Evolutionary conservation across 2,888 invertebrate species (phyloP), one percentile per base, ranked within the genome.

Genomic region (Sinelater perroti): DNA sequence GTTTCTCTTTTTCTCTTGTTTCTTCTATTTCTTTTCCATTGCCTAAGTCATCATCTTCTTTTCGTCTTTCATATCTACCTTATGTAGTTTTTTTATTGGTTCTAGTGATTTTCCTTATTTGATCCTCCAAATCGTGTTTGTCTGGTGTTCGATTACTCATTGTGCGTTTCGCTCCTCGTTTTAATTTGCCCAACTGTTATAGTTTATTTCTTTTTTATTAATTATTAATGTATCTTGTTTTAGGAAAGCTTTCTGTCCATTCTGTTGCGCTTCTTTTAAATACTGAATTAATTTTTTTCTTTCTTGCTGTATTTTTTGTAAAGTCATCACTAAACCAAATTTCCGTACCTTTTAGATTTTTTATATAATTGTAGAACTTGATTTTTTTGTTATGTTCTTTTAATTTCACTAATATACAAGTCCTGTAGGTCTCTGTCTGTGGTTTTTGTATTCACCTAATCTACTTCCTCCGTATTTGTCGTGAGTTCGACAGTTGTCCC

Each of bases 131-230:
- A 2, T 33, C 33, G 14, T 33, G 33, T 33, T 33, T 33, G 2
- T 33, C 14, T 33, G 33, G 33, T 33, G 33, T 33, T 33, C 33
- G 33, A 33, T 33, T 16, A 8, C 8, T 33, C 33, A 33, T 33
- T 13, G 33, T 8, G 11, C 14, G 4, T 33, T 8, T 33, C 33
- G 6, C 33, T 33, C 3, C 33, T 13, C 8, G 24, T 24, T 24
- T 24, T 7, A 24, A 24, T 24, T 33, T 33, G 3, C 13, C 8
- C 24, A 24, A 24, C 5, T 24, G 5, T 24, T 24, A 5, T 5
- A 33, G 33, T 13, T 3, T 16, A 33, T 33, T 13, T 33, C 33
- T 33, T 33, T 33, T 13, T 3, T 16, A 13, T 33, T 33, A 33
- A 33, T 13, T 16, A 33, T 33, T 33, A 33, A 33, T 13, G 13